Evolutionary conservation across 2,113 vertebrate species (phyloP).

Genomic region (Arenaria interpres): DNA sequence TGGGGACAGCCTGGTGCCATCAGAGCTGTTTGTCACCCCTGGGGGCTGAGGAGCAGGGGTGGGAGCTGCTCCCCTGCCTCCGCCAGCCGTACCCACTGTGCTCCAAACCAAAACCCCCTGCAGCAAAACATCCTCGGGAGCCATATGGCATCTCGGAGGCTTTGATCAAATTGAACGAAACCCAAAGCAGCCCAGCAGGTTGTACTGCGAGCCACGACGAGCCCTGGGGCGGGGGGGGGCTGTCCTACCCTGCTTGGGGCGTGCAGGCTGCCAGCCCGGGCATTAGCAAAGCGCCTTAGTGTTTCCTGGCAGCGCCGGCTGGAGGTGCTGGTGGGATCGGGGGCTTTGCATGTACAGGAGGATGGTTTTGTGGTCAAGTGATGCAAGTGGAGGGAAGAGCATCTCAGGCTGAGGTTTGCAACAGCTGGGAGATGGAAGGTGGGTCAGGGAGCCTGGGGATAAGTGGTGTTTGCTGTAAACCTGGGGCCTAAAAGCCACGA

Average conservation of each 20-base stretch:
- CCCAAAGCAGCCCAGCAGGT: not conserved
- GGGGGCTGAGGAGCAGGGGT: not conserved
- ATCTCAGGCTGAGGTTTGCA: not conserved
- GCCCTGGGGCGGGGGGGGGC: accelerated
- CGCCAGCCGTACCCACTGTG: not conserved
- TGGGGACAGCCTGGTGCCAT: not conserved
- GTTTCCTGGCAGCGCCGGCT: not conserved
- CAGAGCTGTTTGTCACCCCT: not conserved
- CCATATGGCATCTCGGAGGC: not conserved
- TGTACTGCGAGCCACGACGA: accelerated
- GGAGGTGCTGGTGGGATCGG: accelerated
- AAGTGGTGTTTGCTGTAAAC: accelerated
- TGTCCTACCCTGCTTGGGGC: not conserved
- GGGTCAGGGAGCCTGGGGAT: not conserved
- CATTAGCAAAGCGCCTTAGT: accelerated
- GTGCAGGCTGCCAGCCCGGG: not conserved
- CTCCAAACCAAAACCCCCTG: not conserved
- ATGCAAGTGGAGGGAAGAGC: not conserved
- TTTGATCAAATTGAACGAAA: not conserved
- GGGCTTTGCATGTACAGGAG: accelerated
- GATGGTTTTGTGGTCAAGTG: not conserved
- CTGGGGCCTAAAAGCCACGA: accelerated
- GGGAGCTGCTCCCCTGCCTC: not conserved
- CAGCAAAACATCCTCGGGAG: not conserved
- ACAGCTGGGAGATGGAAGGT: not conserved